These are phyloP conservation scores for Gymnocephalus cernua DNA, from an alignment of 2,113 vertebrate genomes.

Conservation along the genomic window DNA sequence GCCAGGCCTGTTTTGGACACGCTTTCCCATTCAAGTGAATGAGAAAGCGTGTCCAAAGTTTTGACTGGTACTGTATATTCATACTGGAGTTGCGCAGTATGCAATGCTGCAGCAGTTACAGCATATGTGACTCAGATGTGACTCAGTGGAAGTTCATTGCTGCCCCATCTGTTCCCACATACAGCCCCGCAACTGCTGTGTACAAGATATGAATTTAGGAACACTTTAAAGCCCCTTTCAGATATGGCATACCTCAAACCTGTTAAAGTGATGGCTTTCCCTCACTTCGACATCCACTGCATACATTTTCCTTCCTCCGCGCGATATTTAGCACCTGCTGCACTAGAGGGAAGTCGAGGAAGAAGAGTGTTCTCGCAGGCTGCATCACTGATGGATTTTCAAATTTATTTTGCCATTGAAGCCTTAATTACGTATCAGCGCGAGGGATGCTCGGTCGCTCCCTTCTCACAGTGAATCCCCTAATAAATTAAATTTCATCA, in stretches of 20 bases:
- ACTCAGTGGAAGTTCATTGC: background rate
- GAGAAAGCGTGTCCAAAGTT: too few species aligned
- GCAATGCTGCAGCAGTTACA: background rate
- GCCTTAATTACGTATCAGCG: background rate
- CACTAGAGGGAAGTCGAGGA: background rate
- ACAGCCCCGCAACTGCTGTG: background rate
- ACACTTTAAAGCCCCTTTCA: background rate
- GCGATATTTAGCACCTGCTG: background rate
- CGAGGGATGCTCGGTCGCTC: background rate
- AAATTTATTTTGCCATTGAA: background rate
- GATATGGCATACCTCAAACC: too few species aligned
- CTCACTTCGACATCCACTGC: too few species aligned
- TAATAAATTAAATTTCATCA: constrained; percentile 1
- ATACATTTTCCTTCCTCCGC: too few species aligned
- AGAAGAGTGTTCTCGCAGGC: background rate
- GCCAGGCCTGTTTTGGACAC: background rate
- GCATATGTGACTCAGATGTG: constrained; percentile 2
- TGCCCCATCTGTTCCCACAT: background rate
- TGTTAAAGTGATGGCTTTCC: background rate
- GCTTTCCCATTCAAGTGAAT: too few species aligned
- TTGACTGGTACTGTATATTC: background rate
- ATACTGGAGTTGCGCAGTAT: background rate
- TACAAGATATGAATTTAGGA: too few species aligned
- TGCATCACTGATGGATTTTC: background rate
- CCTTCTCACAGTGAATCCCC: background rate